Conservation (phyloP, 2,888 invertebrate species). For the Xanthostigma xanthostigma region DNA sequence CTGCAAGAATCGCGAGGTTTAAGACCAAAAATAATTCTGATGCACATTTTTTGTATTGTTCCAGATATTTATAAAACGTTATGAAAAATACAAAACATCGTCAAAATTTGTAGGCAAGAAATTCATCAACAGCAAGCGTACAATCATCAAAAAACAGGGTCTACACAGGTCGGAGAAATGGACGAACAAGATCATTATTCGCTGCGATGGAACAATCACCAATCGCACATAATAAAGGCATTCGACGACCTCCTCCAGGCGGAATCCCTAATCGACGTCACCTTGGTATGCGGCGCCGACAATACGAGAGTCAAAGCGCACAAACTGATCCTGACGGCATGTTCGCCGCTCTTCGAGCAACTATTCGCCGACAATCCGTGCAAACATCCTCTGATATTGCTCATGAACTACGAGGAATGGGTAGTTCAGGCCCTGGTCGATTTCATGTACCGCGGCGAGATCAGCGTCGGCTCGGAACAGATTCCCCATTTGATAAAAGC, state of each 20-base stretch:
- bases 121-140: no score
- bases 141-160: no score
- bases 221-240: constrained; percentile 70
- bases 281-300: constrained; percentile 76
- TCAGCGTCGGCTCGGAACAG: constrained; percentile 74
- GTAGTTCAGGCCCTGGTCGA: constrained; percentile 81
- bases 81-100: no score
- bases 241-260: constrained; percentile 80
- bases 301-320: constrained; percentile 77
- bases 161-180: no score
- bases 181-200: constrained; percentile 65
- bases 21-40: no score
- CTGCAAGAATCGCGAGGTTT: no score
- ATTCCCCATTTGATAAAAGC: constrained; percentile 71
- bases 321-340: constrained; percentile 81
- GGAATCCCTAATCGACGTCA: constrained; percentile 78
- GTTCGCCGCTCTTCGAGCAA: constrained; percentile 76
- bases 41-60: neutral
- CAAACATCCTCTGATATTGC: constrained; percentile 83
- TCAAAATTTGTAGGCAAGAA: no score
- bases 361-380: constrained; percentile 85
- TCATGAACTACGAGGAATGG: constrained; percentile 80
- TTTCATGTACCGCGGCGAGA: constrained; percentile 90
- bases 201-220: constrained; percentile 88
- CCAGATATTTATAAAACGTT: neutral